Percentiles rank a stretch among this genome's conserved stretches.
Conservation (phyloP, 2,113 vertebrate species). For the Ceyx cyanopectus region DNA sequence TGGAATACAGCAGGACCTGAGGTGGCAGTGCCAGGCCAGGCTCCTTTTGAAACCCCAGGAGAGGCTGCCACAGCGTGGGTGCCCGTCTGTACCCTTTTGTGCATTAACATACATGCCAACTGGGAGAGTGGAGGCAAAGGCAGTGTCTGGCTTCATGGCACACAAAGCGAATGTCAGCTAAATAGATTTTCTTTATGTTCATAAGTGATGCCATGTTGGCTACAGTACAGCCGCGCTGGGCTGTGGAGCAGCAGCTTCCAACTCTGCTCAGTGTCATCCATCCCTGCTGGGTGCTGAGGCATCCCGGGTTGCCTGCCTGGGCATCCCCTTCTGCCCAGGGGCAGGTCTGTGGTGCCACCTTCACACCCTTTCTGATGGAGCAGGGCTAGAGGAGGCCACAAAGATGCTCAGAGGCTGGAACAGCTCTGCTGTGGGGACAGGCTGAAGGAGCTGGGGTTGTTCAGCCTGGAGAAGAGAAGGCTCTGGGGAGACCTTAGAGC, state of each 20-base stretch:
- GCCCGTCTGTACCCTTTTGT: constrained; percentile 18
- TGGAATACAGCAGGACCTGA: constrained; percentile 13
- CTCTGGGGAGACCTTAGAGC: no score
- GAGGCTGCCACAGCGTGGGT: neutral
- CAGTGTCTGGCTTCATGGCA: neutral
- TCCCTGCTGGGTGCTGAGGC: neutral
- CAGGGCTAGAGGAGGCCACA: no score
- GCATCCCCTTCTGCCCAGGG: fast-evolving
- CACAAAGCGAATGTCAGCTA: constrained; percentile 40
- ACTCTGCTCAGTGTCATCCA: neutral
- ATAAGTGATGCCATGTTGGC: constrained; percentile 11
- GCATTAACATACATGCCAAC: neutral
- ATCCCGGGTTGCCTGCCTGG: neutral
- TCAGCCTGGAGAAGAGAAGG: no score
- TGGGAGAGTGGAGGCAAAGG: neutral
- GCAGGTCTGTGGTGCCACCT: neutral
- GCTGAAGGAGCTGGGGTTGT: no score
- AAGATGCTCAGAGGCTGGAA: no score
- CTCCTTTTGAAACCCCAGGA: neutral
- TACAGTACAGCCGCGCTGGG: fast-evolving
- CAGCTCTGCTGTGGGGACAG: no score
- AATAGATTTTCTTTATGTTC: constrained; percentile 46
- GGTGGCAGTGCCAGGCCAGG: neutral
- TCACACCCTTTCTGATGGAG: no score
- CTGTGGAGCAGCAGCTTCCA: neutral